These are phyloP conservation scores for Paracanthobrama guichenoti DNA, from an alignment of 2,113 vertebrate genomes.

Conservation along the genomic window DNA sequence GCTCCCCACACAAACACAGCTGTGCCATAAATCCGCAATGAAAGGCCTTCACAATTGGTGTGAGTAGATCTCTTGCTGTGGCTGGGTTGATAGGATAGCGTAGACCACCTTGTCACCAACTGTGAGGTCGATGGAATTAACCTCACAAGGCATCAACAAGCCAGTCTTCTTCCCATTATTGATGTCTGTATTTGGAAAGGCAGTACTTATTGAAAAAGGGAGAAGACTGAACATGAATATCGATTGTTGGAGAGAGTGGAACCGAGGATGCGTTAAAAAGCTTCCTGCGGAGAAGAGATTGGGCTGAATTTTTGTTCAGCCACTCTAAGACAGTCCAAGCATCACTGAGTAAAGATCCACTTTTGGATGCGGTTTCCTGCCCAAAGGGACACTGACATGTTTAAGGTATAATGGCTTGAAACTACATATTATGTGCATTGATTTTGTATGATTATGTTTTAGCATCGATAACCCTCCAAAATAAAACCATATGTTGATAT, in stretches of 20 bases:
- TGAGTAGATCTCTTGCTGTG: slow-evolving; percentile 26
- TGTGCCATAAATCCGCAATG: slow-evolving; percentile 4
- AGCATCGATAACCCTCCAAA: too few species aligned
- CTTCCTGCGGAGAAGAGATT: slow-evolving; percentile 34
- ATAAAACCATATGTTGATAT: too few species aligned
- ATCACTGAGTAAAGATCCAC: slow-evolving; percentile 32
- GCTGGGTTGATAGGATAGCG: slow-evolving; percentile 30
- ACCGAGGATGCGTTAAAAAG: slow-evolving; percentile 47
- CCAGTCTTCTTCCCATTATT: slow-evolving; percentile 56
- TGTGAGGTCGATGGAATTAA: slow-evolving; percentile 57
- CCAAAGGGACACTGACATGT: background rate
- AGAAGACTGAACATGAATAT: slow-evolving; percentile 49
- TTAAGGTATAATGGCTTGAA: background rate
- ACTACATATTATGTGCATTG: background rate
- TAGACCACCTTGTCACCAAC: slow-evolving; percentile 28
- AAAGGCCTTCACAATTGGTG: background rate
- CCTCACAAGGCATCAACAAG: slow-evolving; percentile 56
- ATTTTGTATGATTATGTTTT: background rate
- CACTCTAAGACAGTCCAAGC: slow-evolving; percentile 16
- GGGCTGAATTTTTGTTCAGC: slow-evolving; percentile 43
- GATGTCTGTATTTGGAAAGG: slow-evolving; percentile 53
- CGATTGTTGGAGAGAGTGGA: slow-evolving; percentile 47
- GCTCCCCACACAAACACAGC: background rate
- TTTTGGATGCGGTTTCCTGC: slow-evolving; percentile 1
- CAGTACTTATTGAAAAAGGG: slow-evolving; percentile 39